phyloP scores from a whole-genome alignment of 2,113 vertebrate genomes.

The Alectura lathami region DNA sequence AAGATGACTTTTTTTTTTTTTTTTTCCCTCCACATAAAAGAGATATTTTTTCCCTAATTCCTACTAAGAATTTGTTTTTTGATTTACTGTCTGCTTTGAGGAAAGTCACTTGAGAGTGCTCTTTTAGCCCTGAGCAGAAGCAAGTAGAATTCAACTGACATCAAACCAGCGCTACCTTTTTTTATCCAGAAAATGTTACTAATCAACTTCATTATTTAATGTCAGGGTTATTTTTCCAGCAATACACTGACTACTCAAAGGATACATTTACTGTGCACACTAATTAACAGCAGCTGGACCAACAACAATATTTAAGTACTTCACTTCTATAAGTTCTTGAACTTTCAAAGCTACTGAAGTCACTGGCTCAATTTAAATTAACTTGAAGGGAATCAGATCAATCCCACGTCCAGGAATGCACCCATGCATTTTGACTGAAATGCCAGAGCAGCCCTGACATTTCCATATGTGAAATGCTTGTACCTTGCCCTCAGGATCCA shows the following conservation, averaged over 20 bases:
- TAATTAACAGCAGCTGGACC: background rate
- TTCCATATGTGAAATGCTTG: background rate
- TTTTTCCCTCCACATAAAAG: background rate
- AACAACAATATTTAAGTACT: background rate
- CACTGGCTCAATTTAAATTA: background rate
- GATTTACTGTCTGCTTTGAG: background rate
- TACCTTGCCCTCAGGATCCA: slow-evolving; percentile 94
- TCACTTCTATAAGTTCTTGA: background rate
- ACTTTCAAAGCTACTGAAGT: background rate
- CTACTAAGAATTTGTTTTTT: background rate
- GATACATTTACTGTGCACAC: background rate
- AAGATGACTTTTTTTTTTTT: background rate
- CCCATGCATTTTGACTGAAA: background rate
- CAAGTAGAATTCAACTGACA: background rate
- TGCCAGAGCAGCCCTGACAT: background rate
- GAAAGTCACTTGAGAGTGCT: background rate
- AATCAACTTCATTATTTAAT: background rate
- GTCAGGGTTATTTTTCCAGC: background rate
- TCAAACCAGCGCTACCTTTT: background rate
- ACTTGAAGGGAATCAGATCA: background rate
- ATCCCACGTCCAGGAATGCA: background rate
- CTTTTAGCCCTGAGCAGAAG: background rate
- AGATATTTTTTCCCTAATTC: background rate
- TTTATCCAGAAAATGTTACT: background rate
- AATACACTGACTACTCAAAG: background rate